Percentiles rank a stretch among this genome's conserved stretches.
Evolutionary conservation across 2,113 vertebrate genomes (phyloP).

Genomic region (Myrmecobius fasciatus): DNA sequence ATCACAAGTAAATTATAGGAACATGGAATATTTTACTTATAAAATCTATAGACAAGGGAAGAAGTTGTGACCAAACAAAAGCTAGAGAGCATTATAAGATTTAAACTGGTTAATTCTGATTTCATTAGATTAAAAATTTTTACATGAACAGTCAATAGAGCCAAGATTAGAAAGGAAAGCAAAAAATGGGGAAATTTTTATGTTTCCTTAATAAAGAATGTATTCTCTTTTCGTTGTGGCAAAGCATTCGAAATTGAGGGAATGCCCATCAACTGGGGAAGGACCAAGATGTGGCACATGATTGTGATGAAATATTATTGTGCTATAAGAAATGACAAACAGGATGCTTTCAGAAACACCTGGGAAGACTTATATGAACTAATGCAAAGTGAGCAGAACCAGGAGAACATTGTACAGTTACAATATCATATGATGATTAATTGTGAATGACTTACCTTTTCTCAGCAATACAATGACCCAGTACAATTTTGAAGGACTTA

Average conservation of each 20-base stretch:
- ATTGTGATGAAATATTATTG: background rate
- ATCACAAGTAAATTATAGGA: too few relatives aligned
- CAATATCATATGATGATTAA: background rate
- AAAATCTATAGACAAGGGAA: too few relatives aligned
- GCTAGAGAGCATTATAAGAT: too few relatives aligned
- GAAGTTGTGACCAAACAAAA: too few relatives aligned
- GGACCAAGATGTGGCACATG: background rate
- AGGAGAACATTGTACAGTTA: background rate
- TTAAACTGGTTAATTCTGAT: too few relatives aligned
- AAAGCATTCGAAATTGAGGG: background rate
- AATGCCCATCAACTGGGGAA: background rate
- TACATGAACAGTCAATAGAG: background rate
- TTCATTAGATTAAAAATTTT: background rate
- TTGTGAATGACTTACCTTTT: background rate
- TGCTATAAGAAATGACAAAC: background rate
- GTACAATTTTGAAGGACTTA: background rate
- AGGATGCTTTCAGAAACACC: background rate
- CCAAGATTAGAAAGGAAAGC: background rate
- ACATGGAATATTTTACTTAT: too few relatives aligned
- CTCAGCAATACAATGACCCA: background rate
- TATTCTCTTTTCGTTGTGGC: background rate
- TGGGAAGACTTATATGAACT: background rate
- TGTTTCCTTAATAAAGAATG: background rate
- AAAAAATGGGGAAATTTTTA: background rate
- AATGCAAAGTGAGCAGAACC: background rate